Evolutionary conservation across 2,888 invertebrate species (phyloP), one percentile per base, ranked within the genome.

Genomic region (Trilocha varians): DNA sequence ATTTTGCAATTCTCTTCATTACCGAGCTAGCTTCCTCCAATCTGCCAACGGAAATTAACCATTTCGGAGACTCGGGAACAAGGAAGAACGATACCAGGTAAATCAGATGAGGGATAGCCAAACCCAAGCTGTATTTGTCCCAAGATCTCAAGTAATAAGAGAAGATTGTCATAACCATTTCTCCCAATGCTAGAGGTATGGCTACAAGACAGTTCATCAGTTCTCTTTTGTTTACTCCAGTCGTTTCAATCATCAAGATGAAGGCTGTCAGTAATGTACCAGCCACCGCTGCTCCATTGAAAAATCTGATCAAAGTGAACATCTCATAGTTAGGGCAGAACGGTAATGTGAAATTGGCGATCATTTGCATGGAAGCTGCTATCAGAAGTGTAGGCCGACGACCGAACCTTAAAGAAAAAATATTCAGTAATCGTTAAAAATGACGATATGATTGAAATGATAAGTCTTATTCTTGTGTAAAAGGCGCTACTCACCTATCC

Each of bases 1-100:
- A 56, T 49, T 70, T 80, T 0, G 91, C 92, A 2, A 89, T 90
- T 45, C 80, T 87, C 52, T 87, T 85, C 47, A 93, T 70, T 1
- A 91, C 78, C 38, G 67, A 61, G 5, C 89, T 78, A 0, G 93
- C 90, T 36, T 88, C 76, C 5, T 89, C 89, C 41, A 89, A 69
- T 40, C 84, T 82, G 0, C 91, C 92, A n/a, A 89, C 87, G 1
- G 91, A 89, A 35, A 92, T 78, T 18, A 93, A 76, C 93, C 93
- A 93, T 37, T 93, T 87, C 0, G 93, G 93, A 0, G 93, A 92
- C 68, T 93, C 93, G 0, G 92, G 91, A 33, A 93, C 70, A 9
- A 91, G 55, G 84, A 90, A 90, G 55, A 89, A 88, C 49, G 90
- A 91, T 1, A 83, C 63, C 25, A 91, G 71, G 39, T 91, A 83